These are phyloP conservation scores for Crotalus adamanteus DNA, from an alignment of 2,797 vertebrate species.

Conservation along the genomic window DNA sequence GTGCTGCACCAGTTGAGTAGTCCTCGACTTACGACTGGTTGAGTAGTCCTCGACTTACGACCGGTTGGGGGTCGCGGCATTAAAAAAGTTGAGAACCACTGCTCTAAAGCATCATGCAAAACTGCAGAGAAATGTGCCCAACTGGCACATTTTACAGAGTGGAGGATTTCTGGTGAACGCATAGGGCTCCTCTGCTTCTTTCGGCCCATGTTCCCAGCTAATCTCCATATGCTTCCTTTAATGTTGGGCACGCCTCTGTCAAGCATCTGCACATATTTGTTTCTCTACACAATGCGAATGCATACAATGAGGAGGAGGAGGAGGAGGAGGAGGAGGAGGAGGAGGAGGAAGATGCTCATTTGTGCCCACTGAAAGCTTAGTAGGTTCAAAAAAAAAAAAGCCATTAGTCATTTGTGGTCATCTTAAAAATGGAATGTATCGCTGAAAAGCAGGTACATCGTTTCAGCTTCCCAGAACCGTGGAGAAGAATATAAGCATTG, in stretches of 20 bases:
- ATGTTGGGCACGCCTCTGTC: not conserved
- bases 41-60: too few species aligned
- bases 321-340: not conserved
- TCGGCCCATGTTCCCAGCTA: not conserved
- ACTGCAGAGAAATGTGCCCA: not conserved
- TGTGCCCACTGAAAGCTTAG: not conserved
- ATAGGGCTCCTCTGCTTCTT: not conserved
- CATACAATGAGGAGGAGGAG: not conserved
- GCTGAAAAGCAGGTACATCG: not conserved
- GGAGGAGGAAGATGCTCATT: not conserved
- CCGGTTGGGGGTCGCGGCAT: too few species aligned
- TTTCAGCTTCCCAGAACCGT: not conserved
- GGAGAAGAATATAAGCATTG: not conserved
- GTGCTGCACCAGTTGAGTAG: too few species aligned
- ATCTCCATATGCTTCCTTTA: too few species aligned
- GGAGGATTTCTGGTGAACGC: not conserved
- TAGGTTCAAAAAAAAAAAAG: not conserved
- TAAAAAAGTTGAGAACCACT: too few species aligned
- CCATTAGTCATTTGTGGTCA: accelerated
- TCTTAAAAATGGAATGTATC: not conserved
- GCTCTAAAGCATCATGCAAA: not conserved
- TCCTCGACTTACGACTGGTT: too few species aligned
- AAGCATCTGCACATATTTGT: not conserved
- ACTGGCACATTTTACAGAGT: not conserved
- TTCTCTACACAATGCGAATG: not conserved